Base-by-base conservation (phyloP, 2,797 vertebrate species). In the Coilia nasus region DNA sequence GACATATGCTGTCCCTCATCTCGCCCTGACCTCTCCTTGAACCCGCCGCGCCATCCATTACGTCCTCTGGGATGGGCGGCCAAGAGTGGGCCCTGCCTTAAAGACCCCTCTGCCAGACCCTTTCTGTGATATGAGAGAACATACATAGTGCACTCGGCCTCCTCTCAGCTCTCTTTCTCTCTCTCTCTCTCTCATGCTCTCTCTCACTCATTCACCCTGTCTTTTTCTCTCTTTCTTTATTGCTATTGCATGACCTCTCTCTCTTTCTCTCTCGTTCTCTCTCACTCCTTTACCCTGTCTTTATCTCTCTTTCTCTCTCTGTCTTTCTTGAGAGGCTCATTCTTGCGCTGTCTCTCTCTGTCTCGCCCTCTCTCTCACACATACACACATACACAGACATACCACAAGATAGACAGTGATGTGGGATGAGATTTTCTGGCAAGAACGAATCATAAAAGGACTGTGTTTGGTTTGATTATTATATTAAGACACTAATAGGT, bases 11-110 rank as follows among this genome's bases (percentile, higher is more conserved):
- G 91, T 92, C 91, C 89, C 89, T 90, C 91, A 90, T 93, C 91
- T 93, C 94, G 91, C 91, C 88, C 88, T 91, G 93, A 94, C 93
- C 93, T 91, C 91, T 93, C 93, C 93, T 95, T 95, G 93, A 95
- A 94, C 94, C 87, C 83, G 31, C 82, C 86, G 6, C 31, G 35
- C 17, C 89, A 91, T 92, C 87, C 91, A 89, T 94, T 94, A 92
- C 92, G 92, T 87, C 87, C 88, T 41, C 87, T 64, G 87, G 92
- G 89, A 57, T 9, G 81, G 28, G 87, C 19, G 35, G 31, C 15
- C 2, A 3, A 7, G 50, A 10, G 50, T 54, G 50, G 50, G 50
- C 50, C 2, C 50, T 54, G 50, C 2, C 6, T 21, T 44, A 21
- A 44, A 78, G 71, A 78, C 71, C 71, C 71, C 71, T 78, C 71